These are phyloP conservation scores for Cyanocitta stelleri DNA, from an alignment of 2,113 vertebrate genomes.

Conservation along the genomic window DNA sequence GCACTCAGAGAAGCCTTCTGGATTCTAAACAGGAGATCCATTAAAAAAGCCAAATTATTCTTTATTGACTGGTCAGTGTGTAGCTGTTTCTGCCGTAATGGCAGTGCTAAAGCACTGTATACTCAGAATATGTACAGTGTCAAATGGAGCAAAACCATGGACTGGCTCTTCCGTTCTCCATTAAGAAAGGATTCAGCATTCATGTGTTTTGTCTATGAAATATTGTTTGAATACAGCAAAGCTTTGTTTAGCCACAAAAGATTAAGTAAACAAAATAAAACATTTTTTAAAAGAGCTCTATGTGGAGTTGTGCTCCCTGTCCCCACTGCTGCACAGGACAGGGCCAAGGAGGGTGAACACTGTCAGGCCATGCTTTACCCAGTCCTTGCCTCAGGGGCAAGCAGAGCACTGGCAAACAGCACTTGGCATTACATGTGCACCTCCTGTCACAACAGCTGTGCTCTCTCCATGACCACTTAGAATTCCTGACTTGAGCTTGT, in stretches of 20 bases:
- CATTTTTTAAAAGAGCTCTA: background rate
- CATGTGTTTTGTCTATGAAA: background rate
- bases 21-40: background rate
- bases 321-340: fast-evolving
- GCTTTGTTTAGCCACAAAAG: background rate
- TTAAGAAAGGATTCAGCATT: background rate
- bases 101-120: background rate
- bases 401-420: background rate
- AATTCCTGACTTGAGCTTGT: background rate
- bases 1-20: background rate
- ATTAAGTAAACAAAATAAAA: conserved; percentile 13
- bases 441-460: background rate
- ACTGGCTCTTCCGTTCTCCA: background rate
- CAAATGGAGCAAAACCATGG: background rate
- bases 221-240: background rate
- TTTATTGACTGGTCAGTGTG: background rate
- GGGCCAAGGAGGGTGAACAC: fast-evolving
- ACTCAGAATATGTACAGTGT: background rate
- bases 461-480: fast-evolving
- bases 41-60: background rate
- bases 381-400: too few relatives aligned
- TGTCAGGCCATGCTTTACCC: fast-evolving
- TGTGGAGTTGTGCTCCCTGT: background rate
- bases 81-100: background rate
- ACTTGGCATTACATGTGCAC: too few relatives aligned